These are phyloP conservation scores for Motacilla alba DNA, from an alignment of 2,113 vertebrate species.

Conservation along the genomic window DNA sequence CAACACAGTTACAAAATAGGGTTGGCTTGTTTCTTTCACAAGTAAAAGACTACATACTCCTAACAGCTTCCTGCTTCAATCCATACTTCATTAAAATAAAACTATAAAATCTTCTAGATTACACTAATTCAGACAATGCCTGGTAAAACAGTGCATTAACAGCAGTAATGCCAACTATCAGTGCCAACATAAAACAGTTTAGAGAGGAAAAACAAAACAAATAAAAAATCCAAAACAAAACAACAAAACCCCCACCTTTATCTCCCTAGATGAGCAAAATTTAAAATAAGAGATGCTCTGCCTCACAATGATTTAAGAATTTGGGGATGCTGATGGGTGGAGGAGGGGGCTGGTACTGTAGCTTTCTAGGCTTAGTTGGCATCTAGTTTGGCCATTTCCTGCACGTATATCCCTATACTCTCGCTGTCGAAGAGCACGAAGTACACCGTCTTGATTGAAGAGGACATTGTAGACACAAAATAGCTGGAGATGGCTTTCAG, in stretches of 20 bases:
- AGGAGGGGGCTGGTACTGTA: constrained; percentile 12
- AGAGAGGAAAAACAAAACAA: constrained; percentile 72
- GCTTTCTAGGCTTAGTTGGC: constrained; percentile 80
- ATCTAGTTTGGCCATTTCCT: constrained; percentile 98
- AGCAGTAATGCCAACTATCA: constrained; percentile 83
- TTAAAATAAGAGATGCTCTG: constrained; percentile 67
- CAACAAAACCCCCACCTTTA: constrained; percentile 62
- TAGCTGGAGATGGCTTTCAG: constrained; percentile 98
- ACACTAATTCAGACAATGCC: constrained; percentile 78
- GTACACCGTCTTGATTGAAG: constrained; percentile 97
- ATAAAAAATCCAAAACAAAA: constrained; percentile 63
- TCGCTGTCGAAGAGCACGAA: constrained; percentile 98
- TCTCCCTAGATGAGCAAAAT: constrained; percentile 73
- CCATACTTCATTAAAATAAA: constrained; percentile 79
- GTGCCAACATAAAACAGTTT: constrained; percentile 79
- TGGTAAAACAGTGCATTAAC: constrained; percentile 80
- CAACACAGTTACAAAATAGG: constrained; percentile 80
- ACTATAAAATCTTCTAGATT: constrained; percentile 83
- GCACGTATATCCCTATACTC: constrained; percentile 98
- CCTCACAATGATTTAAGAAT: constrained; percentile 61
- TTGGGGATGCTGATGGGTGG: constrained; percentile 5
- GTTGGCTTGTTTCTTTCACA: constrained; percentile 64
- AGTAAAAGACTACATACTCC: constrained; percentile 69
- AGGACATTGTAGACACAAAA: constrained; percentile 98
- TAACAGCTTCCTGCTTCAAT: constrained; percentile 64